Evolutionary conservation across 2,113 vertebrate species (phyloP).

Genomic region (Ophthalmolycus amberensis): DNA sequence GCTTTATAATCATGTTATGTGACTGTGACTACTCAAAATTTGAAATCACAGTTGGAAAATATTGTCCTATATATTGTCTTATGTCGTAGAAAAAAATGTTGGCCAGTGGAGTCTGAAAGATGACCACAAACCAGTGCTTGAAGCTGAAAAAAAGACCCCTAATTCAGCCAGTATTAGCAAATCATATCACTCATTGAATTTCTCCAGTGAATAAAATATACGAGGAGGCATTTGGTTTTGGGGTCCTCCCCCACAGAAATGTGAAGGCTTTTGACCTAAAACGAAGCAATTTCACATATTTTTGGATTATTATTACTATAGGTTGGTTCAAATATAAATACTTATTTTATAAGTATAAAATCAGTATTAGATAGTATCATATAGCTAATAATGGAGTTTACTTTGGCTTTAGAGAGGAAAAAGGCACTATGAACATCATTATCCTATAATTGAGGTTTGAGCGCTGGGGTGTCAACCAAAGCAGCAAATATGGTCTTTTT

Average conservation of each 20-base stretch:
- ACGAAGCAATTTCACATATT: not conserved
- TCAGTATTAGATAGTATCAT: not conserved
- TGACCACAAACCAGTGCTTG: not conserved
- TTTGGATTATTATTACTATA: not conserved
- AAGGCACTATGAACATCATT: not conserved
- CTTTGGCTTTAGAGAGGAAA: not conserved
- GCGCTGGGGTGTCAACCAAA: slow-evolving; percentile 26
- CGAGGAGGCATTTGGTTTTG: not conserved
- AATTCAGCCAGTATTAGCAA: no score
- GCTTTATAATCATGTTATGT: slow-evolving; percentile 17
- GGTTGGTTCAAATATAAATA: not conserved
- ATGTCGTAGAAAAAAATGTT: not conserved
- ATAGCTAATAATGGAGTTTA: not conserved
- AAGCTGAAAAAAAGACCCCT: not conserved
- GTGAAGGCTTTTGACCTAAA: not conserved
- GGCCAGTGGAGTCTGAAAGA: not conserved
- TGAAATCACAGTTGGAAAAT: not conserved
- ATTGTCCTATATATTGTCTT: not conserved
- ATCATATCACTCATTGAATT: no score
- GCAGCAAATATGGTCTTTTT: slow-evolving; percentile 7
- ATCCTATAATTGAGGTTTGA: slow-evolving; percentile 1
- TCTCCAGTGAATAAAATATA: no score
- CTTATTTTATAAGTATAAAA: no score
- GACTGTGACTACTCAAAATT: not conserved
- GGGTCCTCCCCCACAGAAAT: not conserved